Conservation (phyloP, 1,140 invertebrate genomes). For the Helicorthomorpha holstii region DNA sequence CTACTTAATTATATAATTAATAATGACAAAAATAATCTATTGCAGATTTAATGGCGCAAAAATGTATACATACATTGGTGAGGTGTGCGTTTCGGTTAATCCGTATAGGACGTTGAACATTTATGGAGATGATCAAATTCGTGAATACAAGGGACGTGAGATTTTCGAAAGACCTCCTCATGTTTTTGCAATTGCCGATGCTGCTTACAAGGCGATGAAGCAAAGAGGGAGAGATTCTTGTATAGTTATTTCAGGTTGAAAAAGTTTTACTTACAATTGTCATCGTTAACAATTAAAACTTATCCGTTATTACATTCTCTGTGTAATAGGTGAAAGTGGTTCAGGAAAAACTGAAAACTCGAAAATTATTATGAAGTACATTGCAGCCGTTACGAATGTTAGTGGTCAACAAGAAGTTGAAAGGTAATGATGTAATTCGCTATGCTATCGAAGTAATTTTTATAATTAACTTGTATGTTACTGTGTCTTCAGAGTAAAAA, state of each 20-base stretch:
- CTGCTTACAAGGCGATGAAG: conserved; percentile 79
- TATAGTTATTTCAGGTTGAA: conserved; percentile 64
- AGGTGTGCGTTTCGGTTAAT: conserved; percentile 82
- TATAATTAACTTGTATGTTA: not conserved
- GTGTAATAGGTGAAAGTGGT: conserved; percentile 80
- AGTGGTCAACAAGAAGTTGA: conserved; percentile 85
- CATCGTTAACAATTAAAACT: not conserved
- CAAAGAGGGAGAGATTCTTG: conserved; percentile 79
- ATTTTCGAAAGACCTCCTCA: conserved; percentile 88
- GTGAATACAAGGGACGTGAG: conserved; percentile 76
- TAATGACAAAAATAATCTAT: too few species aligned
- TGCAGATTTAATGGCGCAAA: conserved; percentile 66
- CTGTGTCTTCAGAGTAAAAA: conserved; percentile 66
- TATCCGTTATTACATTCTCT: conserved; percentile 8
- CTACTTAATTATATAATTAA: too few species aligned
- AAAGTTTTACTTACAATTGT: not conserved
- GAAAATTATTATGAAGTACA: conserved; percentile 98
- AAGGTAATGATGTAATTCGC: conserved; percentile 35
- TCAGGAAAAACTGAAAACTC: conserved; percentile 95
- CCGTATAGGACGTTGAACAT: conserved; percentile 72
- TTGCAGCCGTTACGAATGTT: conserved; percentile 89
- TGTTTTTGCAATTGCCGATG: conserved; percentile 83
- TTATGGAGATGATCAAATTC: conserved; percentile 58
- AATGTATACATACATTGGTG: conserved; percentile 88
- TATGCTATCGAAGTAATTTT: not conserved